Conservation (phyloP, 2,113 vertebrate genomes). For the Protobothrops flavoviridis region DNA sequence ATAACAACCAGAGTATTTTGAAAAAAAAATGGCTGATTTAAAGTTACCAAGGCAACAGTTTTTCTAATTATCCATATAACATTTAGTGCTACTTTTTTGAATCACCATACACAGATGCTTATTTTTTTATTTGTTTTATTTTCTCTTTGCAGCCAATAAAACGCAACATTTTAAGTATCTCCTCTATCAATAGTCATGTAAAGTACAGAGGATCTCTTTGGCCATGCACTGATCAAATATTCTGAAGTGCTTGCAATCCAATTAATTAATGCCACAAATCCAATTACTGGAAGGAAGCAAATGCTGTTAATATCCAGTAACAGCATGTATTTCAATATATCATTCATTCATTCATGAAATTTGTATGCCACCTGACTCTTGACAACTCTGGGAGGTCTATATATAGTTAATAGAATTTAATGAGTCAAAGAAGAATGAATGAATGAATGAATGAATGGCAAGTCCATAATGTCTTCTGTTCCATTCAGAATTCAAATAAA, state of each 20-base stretch:
- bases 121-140: slow-evolving; percentile 47
- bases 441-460: slow-evolving; percentile 26
- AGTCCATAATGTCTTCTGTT: neutral
- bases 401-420: slow-evolving; percentile 29
- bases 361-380: neutral
- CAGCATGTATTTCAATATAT: neutral
- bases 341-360: neutral
- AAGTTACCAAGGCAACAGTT: slow-evolving; percentile 55
- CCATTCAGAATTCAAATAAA: neutral
- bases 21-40: slow-evolving; percentile 45
- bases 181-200: slow-evolving; percentile 39
- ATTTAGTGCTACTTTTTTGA: slow-evolving; percentile 39
- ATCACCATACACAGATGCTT: slow-evolving; percentile 40
- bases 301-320: neutral
- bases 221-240: slow-evolving; percentile 53
- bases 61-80: slow-evolving; percentile 40
- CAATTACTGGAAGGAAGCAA: slow-evolving; percentile 50
- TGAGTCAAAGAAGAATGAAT: slow-evolving; percentile 25
- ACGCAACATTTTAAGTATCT: slow-evolving; percentile 35
- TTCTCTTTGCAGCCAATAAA: slow-evolving; percentile 38
- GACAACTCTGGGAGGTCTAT: neutral
- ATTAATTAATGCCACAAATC: slow-evolving; percentile 64
- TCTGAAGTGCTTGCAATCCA: slow-evolving; percentile 49
- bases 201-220: slow-evolving; percentile 47
- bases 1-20: slow-evolving; percentile 47